A percentile compares a stretch with the other conserved stretches of the same genome.
Evolutionary conservation across 2,888 invertebrate genomes (phyloP).

Genomic region (Aspidapion aeneum): DNA sequence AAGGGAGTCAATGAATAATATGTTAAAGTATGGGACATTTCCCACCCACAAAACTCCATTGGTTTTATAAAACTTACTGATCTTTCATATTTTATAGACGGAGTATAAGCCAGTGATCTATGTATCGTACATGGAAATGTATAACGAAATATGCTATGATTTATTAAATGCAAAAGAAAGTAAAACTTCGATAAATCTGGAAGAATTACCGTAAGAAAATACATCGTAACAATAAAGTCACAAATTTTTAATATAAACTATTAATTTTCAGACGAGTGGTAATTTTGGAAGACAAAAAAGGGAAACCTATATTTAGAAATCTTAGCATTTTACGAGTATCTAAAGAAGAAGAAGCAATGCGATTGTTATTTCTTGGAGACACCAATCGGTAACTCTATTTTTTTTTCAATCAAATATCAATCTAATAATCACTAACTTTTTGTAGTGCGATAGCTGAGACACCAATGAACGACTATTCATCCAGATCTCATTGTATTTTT

Average conservation of each 20-base stretch:
- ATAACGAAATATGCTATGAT: constrained; percentile 55
- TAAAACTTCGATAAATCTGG: constrained; percentile 39
- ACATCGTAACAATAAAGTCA: no score
- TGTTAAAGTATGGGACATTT: no score
- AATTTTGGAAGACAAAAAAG: constrained; percentile 50
- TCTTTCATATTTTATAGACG: constrained; percentile 18
- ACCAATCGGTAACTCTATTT: constrained; percentile 47
- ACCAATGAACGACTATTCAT: constrained; percentile 53
- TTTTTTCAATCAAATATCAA: background rate
- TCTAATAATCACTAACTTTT: constrained; percentile 7
- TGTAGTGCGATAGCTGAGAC: constrained; percentile 52
- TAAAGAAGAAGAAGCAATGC: constrained; percentile 52
- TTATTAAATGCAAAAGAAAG: constrained; percentile 47
- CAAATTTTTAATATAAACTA: background rate
- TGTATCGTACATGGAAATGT: constrained; percentile 55
- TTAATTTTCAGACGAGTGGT: constrained; percentile 45
- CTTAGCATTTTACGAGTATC: constrained; percentile 48
- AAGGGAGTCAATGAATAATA: no score
- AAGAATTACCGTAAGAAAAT: constrained; percentile 51
- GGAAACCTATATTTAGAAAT: constrained; percentile 50
- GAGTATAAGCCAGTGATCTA: constrained; percentile 38
- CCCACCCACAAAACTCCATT: background rate
- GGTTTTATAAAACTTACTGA: background rate
- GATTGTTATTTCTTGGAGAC: constrained; percentile 50
- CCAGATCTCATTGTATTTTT: constrained; percentile 55